Evolutionary conservation across 2,888 invertebrate species (phyloP), one percentile per base, ranked within the genome.

Genomic region (Buathra laborator): DNA sequence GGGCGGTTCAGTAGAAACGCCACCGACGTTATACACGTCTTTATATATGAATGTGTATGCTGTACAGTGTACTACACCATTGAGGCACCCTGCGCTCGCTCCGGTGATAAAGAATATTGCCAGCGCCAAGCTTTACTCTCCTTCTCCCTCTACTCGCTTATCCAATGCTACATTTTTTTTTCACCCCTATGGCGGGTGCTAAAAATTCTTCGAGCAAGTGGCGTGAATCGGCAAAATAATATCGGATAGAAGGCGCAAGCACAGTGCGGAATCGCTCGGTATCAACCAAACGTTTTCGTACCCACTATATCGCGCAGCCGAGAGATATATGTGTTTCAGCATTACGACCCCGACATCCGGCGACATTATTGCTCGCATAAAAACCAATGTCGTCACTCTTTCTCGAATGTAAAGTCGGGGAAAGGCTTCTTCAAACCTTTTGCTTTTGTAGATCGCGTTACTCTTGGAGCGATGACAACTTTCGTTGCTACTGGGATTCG

Each of bases 351-450:
- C 86, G 85, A 87, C 88, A 90, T 87, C 86, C 89, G 87, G 86
- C 72, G 87, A 85, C 87, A 89, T 91, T 91, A 90, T 90, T 90
- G 86, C 88, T 79, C 74, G 84, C 87, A 89, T 91, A 90, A 91
- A 91, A 91, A 87, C 87, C 88, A 89, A 90, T 89, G 89, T 89
- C 87, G 88, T 87, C 86, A 85, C 86, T 88, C 87, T 86, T 76
- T 68, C 19, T 51, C 19, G 46, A 59, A 24, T 32, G 76, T 48
- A 71, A 81, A 83, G 78, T 19, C 19, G 59, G 76, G 19, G 43
- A 53, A 80, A 71, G 51, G 81, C 48, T 70, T 81, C 19, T 70
- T 68, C 59, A 12, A 62, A 16, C 56, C 12, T 24, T 37, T 37
- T 37, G 24, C 37, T 5, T 9, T 37, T 37, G 6, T 9, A 37